These are phyloP conservation scores for Collichthys lucidus DNA, from an alignment of 2,113 vertebrate species.

Conservation along the genomic window DNA sequence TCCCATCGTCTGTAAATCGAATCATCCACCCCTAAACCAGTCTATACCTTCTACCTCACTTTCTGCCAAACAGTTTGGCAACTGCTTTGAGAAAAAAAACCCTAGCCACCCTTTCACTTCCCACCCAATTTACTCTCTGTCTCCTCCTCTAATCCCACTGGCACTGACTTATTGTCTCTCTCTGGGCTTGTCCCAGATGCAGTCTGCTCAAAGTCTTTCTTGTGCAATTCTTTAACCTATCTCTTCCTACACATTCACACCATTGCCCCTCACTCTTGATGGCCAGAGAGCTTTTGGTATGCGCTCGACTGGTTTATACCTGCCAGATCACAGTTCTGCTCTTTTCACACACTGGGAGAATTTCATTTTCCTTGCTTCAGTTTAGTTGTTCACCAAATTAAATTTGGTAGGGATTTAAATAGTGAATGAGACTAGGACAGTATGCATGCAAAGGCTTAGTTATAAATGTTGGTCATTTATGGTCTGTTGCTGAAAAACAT, in stretches of 20 bases:
- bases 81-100: constrained; percentile 37
- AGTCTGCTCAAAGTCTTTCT: constrained; percentile 4
- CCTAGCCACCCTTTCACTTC: constrained; percentile 29
- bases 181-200: constrained; percentile 27
- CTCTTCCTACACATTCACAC: not conserved
- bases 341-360: not conserved
- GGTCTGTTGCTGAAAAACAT: not conserved
- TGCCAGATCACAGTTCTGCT: constrained; percentile 14
- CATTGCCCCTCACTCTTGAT: constrained; percentile 2
- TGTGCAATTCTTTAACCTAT: constrained; percentile 11
- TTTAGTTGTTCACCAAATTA: constrained; percentile 7
- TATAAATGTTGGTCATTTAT: not conserved
- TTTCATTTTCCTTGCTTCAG: not conserved
- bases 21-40: constrained; percentile 32
- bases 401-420: constrained; percentile 4
- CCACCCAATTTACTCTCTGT: constrained; percentile 51
- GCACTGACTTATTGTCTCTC: constrained; percentile 50
- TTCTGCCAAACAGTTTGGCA: constrained; percentile 53
- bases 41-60: constrained; percentile 34
- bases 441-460: not conserved
- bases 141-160: constrained; percentile 38
- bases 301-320: not conserved
- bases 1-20: constrained; percentile 53
- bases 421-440: not conserved
- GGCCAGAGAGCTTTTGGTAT: not conserved